Conservation (phyloP, 2,888 invertebrate species). For the Archips xylosteana region DNA sequence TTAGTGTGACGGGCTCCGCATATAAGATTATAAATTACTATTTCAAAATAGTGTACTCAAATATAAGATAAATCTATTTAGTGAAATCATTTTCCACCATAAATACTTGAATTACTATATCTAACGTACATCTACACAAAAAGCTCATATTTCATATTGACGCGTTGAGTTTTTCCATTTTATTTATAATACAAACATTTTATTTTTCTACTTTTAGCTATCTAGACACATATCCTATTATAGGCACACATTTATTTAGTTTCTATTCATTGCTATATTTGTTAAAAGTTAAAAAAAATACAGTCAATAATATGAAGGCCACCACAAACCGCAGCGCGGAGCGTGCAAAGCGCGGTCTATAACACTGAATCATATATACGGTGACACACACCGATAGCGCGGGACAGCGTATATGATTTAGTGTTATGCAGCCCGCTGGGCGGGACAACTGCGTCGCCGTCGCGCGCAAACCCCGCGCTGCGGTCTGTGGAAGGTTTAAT, state of each 20-base stretch:
- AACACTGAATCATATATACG: too few species aligned
- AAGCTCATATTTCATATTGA: slow-evolving; percentile 71
- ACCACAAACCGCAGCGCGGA: too few species aligned
- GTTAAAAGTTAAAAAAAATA: slow-evolving; percentile 16
- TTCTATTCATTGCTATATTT: slow-evolving; percentile 43
- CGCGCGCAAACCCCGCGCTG: too few species aligned
- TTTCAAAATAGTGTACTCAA: slow-evolving; percentile 31
- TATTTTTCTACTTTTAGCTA: slow-evolving; percentile 62
- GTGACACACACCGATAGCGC: too few species aligned
- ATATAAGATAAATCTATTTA: slow-evolving; percentile 11
- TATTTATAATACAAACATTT: slow-evolving; percentile 64
- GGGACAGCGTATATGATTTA: too few species aligned
- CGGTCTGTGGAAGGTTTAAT: not conserved
- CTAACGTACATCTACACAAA: slow-evolving; percentile 55
- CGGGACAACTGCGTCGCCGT: too few species aligned
- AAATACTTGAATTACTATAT: slow-evolving; percentile 36
- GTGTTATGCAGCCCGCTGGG: too few species aligned
- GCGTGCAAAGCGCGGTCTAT: too few species aligned
- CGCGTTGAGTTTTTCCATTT: slow-evolving; percentile 58
- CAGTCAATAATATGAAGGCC: slow-evolving; percentile 19
- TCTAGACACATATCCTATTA: slow-evolving; percentile 71
- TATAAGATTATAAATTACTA: slow-evolving; percentile 24
- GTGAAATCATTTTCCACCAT: slow-evolving; percentile 10
- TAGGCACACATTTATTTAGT: slow-evolving; percentile 79
- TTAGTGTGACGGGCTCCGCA: not conserved